phyloP scores from a whole-genome alignment of 1,140 invertebrate genomes.

The Physella acuta region DNA sequence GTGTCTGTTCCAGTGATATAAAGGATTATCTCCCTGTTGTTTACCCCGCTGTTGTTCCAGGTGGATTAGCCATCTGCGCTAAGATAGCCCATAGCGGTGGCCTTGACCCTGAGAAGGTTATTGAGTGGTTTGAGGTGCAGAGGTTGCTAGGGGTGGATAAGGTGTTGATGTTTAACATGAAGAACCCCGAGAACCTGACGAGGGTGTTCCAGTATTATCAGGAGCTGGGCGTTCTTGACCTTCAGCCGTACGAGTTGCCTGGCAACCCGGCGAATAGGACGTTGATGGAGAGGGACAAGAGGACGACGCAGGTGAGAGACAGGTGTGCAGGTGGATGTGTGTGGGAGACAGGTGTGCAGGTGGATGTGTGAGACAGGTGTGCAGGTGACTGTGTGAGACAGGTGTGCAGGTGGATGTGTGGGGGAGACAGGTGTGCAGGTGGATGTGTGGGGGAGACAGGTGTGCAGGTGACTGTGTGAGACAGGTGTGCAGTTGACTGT shows the following conservation, averaged over 20 bases:
- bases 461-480: no score
- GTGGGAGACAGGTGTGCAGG: no score
- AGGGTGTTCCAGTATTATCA: conserved; percentile 26
- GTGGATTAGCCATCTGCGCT: conserved; percentile 26
- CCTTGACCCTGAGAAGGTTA: conserved; percentile 25
- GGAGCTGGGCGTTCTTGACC: conserved; percentile 16
- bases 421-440: no score
- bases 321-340: no score
- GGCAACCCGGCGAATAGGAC: conserved; percentile 18
- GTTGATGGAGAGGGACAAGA: conserved; percentile 3
- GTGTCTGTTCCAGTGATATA: conserved; percentile 6
- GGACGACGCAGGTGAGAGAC: conserved; percentile 4
- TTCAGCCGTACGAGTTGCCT: conserved; percentile 23
- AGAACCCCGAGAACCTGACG: conserved; percentile 2
- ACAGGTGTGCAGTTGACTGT: no score
- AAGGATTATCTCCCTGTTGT: conserved; percentile 24
- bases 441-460: no score
- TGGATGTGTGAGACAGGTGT: no score
- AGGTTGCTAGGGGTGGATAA: conserved; percentile 27
- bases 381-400: no score
- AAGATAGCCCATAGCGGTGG: conserved; percentile 20
- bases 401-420: no score
- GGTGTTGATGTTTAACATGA: conserved; percentile 19
- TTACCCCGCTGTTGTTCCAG: conserved; percentile 3
- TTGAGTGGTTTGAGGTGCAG: conserved; percentile 32